Evolutionary conservation across 2,113 vertebrate genomes (phyloP), one percentile per base, ranked within the genome.

Genomic region (Sterrhoptilus dennistouni): DNA sequence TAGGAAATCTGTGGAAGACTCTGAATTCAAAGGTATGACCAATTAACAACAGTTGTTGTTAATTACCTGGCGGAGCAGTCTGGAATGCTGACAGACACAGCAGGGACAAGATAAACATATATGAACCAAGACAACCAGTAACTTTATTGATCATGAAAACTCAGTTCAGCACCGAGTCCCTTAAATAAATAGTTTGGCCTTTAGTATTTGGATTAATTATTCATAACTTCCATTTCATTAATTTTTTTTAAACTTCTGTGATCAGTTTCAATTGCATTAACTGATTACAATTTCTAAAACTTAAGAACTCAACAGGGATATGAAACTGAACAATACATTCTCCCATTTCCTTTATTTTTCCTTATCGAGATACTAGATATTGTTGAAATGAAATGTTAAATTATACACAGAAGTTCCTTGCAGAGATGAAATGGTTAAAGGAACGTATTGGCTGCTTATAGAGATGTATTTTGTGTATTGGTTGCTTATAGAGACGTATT

Each of bases 81-180:
- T 0, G 0, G 52, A 68, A 35, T n/a, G 56, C 35, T 87, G 69
- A 21, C 38, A 14, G 18, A 36, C 2, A 3, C 10, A 42, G 23
- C 12, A 23, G 65, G 42, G 17, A 16, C 54, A 64, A 16, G 60
- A 64, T 52, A 11, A 36, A 2, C 20, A 3, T 44, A 13, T 79
- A 72, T 85, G 76, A 47, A 29, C 53, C 28, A 64, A 65, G 76
- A 36, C 0, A 29, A 14, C 17, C 27, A 61, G 23, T 40, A 49
- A 27, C 9, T 27, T 6, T 29, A 72, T 17, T 49, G 56, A 57
- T 69, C 22, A 59, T 4, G 4, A 70, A 91, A 86, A 35, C 38
- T 63, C 29, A 59, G 5, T 80, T 74, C 42, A 87, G 8, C 31
- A 42, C 2, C 9, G 16, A 71, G 5, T 42, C 28, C n/a, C 49